Evolutionary conservation across 35 echinoderm and acorn worm genomes (phyloP).

Genomic region (Apostichopus japonicus): DNA sequence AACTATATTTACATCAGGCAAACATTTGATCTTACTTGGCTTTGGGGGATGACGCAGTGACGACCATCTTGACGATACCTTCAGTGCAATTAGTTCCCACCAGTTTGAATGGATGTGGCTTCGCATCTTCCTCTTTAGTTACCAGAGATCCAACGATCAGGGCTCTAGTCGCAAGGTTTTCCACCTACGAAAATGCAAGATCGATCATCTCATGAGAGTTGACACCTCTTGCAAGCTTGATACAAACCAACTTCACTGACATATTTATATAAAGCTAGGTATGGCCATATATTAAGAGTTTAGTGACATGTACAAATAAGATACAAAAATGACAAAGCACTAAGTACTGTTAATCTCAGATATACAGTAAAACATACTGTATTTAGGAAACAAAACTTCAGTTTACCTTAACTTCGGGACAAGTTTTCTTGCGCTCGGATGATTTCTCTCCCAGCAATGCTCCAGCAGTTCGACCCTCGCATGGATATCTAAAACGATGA

Average conservation of each 20-base stretch:
- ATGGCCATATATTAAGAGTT: too few species aligned
- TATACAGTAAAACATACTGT: too few species aligned
- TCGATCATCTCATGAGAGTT: too few species aligned
- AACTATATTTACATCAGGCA: neutral
- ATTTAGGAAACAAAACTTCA: neutral
- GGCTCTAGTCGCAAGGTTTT: constrained; percentile 59
- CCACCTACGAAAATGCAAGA: constrained; percentile 53
- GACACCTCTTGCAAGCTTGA: too few species aligned
- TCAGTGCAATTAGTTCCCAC: constrained; percentile 79
- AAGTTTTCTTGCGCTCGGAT: constrained; percentile 62
- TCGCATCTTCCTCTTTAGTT: constrained; percentile 65
- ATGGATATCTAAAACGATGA: constrained; percentile 84
- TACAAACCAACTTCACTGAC: too few species aligned
- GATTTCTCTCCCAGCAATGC: constrained; percentile 82
- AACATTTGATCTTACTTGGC: constrained; percentile 38
- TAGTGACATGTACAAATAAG: too few species aligned
- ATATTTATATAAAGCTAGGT: too few species aligned
- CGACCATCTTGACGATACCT: constrained; percentile 65
- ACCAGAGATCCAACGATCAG: constrained; percentile 80
- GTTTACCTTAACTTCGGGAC: constrained; percentile 77
- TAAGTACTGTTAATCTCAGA: too few species aligned
- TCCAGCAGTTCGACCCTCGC: constrained; percentile 91
- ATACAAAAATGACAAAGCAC: too few species aligned
- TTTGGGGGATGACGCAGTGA: constrained; percentile 7
- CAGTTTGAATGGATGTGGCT: constrained; percentile 86